These are phyloP conservation scores for Cephus rjabovi DNA, from an alignment of 2,888 invertebrate species.

Conservation along the genomic window DNA sequence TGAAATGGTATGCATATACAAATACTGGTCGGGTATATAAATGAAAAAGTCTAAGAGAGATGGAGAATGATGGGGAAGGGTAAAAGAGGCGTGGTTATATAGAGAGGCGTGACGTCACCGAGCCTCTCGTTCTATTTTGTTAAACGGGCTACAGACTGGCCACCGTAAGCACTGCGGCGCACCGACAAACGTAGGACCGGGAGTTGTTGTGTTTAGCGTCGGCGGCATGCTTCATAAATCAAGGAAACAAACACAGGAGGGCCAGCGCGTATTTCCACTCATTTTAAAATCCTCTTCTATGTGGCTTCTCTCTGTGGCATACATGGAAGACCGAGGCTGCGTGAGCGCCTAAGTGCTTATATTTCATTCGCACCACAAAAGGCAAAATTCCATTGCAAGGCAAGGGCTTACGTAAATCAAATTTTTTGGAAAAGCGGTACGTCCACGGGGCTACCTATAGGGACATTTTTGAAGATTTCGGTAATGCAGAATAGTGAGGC, in stretches of 20 bases:
- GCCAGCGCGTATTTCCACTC: conserved; percentile 42
- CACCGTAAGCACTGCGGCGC: conserved; percentile 14
- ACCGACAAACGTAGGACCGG: conserved; percentile 20
- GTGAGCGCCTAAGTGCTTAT: neutral
- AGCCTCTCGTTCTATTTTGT: conserved; percentile 56
- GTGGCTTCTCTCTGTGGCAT: neutral
- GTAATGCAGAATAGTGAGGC: neutral
- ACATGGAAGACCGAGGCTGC: neutral
- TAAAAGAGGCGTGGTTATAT: conserved; percentile 41
- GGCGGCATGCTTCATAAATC: conserved; percentile 64
- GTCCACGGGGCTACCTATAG: neutral
- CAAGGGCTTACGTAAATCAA: neutral
- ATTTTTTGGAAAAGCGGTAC: neutral
- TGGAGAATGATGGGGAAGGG: conserved; percentile 7
- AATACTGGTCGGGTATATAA: neutral
- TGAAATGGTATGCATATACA: neutral
- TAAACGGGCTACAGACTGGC: conserved; percentile 28
- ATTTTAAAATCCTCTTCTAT: neutral
- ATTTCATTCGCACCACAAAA: neutral
- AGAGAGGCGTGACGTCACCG: conserved; percentile 51
- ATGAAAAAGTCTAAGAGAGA: conserved; percentile 8
- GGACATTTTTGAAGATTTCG: neutral
- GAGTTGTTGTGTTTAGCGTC: conserved; percentile 60
- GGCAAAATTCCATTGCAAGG: neutral
- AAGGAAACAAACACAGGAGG: conserved; percentile 62